Evolutionary conservation across 64 coral and sea anemone species (phyloP).

Genomic region (Stylophora pistillata): DNA sequence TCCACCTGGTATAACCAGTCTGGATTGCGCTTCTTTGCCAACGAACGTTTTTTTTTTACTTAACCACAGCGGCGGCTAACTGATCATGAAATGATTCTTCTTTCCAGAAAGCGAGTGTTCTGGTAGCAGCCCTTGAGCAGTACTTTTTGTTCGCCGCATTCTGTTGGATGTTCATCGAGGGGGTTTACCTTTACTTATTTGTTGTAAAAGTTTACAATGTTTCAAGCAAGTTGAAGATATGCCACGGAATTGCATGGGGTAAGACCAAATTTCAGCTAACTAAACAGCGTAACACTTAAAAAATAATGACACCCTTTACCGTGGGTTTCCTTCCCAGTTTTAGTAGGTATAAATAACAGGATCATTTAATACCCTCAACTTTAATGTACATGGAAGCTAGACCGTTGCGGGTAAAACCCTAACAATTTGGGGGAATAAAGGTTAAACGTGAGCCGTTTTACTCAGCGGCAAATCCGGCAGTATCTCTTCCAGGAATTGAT

Average conservation of each 20-base stretch:
- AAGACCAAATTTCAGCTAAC: background rate
- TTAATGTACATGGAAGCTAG: too few relatives aligned
- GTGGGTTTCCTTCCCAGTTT: too few relatives aligned
- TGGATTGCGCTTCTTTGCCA: background rate
- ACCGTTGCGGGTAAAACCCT: too few relatives aligned
- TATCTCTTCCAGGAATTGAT: too few relatives aligned
- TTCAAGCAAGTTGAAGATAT: constrained; percentile 28
- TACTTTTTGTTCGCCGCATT: constrained; percentile 60
- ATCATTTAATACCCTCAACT: too few relatives aligned
- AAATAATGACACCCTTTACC: too few relatives aligned
- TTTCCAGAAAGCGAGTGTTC: constrained; percentile 21
- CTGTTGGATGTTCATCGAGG: constrained; percentile 66
- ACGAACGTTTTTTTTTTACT: too few relatives aligned
- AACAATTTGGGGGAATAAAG: too few relatives aligned
- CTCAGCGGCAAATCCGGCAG: too few relatives aligned
- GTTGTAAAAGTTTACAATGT: constrained; percentile 66
- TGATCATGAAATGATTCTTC: background rate
- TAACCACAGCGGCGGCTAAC: background rate
- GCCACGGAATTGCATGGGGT: constrained; percentile 54
- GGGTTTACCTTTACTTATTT: constrained; percentile 63
- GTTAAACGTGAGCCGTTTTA: too few relatives aligned
- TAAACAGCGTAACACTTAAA: background rate
- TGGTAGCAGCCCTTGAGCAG: constrained; percentile 46
- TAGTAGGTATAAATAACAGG: too few relatives aligned
- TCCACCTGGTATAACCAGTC: too few relatives aligned